phyloP scores from a whole-genome alignment of 2,113 vertebrate genomes.

The Phoxinus phoxinus region DNA sequence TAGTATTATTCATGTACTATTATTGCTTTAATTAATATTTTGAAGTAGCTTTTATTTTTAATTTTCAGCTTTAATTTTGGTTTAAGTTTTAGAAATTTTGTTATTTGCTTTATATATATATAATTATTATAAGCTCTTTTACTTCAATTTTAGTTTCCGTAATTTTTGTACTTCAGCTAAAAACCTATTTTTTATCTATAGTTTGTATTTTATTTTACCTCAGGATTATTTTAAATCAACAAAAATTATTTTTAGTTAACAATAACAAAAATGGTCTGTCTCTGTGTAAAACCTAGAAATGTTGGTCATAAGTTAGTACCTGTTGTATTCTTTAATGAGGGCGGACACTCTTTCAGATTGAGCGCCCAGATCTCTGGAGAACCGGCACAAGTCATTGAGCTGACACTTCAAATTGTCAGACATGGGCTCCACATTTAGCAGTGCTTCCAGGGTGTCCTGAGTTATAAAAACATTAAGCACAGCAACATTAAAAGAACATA shows the following conservation, averaged over 20 bases:
- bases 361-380: conserved; percentile 88
- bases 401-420: conserved; percentile 90
- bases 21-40: neutral
- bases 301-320: conserved; percentile 70
- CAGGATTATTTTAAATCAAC: neutral
- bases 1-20: neutral
- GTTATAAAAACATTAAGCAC: neutral
- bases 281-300: neutral
- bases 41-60: neutral
- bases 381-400: conserved; percentile 92
- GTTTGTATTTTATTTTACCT: no score
- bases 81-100: neutral
- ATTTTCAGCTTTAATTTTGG: neutral
- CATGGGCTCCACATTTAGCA: conserved; percentile 85
- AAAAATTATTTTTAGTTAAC: neutral
- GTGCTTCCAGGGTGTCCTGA: conserved; percentile 85
- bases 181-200: no score
- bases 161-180: no score
- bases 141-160: no score
- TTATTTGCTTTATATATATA: neutral
- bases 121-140: neutral
- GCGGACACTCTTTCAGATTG: conserved; percentile 89
- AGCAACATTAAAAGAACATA: neutral
- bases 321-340: conserved; percentile 95
- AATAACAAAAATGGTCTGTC: neutral